Evolutionary conservation across 2,888 invertebrate species (phyloP).

Genomic region (Spodoptera picta): DNA sequence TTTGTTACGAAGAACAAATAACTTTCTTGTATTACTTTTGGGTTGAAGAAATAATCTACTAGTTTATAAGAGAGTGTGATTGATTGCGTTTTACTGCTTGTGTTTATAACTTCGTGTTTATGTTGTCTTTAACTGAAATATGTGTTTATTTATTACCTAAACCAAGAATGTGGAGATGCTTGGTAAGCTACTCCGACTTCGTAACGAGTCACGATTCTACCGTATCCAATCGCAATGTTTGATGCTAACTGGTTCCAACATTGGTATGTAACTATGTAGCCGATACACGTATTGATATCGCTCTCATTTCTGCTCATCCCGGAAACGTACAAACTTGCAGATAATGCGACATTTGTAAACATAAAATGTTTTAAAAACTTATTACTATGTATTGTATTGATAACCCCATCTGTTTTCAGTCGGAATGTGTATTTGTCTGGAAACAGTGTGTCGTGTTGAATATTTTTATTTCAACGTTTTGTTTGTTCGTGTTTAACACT

Average conservation of each 20-base stretch:
- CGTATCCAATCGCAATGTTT: constrained; percentile 31
- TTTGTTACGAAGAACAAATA: constrained; percentile 7
- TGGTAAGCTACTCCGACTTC: constrained; percentile 18
- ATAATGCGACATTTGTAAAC: constrained; percentile 46
- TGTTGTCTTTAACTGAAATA: background rate
- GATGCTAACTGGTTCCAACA: constrained; percentile 38
- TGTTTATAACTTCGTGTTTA: too few species aligned
- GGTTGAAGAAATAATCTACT: constrained; percentile 6
- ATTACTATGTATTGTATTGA: constrained; percentile 57
- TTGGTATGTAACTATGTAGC: constrained; percentile 20
- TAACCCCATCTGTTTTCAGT: constrained; percentile 70
- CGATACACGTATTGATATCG: constrained; percentile 42
- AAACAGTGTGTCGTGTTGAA: constrained; percentile 61
- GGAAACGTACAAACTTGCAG: constrained; percentile 43
- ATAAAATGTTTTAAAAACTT: constrained; percentile 47
- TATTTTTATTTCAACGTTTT: constrained; percentile 56
- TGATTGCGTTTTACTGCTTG: too few species aligned
- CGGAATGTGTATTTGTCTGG: constrained; percentile 59
- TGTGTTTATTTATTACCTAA: background rate
- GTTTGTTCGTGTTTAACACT: constrained; percentile 48
- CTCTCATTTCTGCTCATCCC: constrained; percentile 39
- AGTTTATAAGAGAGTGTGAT: background rate
- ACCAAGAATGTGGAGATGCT: constrained; percentile 17
- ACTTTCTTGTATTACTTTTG: background rate
- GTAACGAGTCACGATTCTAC: constrained; percentile 34